Evolutionary conservation across 1,140 invertebrate species (phyloP), one percentile per base, ranked within the genome.

Genomic region (Linepithema humile): DNA sequence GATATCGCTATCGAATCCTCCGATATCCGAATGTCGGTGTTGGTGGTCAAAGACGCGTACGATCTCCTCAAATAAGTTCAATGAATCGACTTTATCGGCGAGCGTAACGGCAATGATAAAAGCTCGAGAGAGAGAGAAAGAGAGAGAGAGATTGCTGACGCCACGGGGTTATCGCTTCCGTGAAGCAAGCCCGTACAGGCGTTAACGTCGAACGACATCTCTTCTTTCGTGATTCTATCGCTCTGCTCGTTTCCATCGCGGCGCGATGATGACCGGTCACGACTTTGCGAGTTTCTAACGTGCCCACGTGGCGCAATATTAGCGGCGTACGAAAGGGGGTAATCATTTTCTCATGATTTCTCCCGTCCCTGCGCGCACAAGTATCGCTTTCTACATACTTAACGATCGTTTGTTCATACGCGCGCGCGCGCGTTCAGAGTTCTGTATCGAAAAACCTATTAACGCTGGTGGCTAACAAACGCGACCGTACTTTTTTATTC

Each of bases 341-440:
- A 89, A 90, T 90, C 88, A 82, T 89, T 90, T 90, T 89, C 89
- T 89, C 89, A 86, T 89, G 88, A 90, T 89, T 82, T 89, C 82
- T 72, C 69, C 12, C 59, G 69, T 72, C 50, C 67, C 72, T 55
- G 73, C 38, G 35, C 43, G 23, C 29, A 48, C 9, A 23, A 40
- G 55, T 70, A 88, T 87, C 80, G 60, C 85, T 85, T 85, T 87
- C 88, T 77, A 84, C 73, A 26, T 73, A 26, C 48, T 69, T 65
- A 64, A 67, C 26, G 50, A 20, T 43, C 64, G 62, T 78, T 53
- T 50, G 48, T 20, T 48, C 43, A 20, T 50, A 38, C 45, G 9
- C 29, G 23, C 57, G 29, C n/a, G n/a, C n/a, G n/a, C n/a, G n/a
- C n/a, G n/a, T n/a, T 62, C 12, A 12, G 45, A 4, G 38, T 53